Conservation (phyloP, 2,113 vertebrate species). For the Indicator maculatus region DNA sequence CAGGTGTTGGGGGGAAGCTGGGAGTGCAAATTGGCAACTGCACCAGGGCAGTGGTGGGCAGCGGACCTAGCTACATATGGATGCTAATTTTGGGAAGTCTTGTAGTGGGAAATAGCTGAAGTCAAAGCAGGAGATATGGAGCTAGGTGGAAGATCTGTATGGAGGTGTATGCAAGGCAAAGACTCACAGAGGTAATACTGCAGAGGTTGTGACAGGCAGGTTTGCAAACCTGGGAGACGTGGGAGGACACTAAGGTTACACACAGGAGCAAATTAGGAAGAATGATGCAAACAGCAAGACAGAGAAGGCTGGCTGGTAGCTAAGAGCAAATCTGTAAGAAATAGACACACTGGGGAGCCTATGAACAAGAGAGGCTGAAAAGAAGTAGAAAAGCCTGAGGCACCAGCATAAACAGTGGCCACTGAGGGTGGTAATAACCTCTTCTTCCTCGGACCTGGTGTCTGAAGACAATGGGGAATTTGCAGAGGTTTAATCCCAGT, state of each 20-base stretch:
- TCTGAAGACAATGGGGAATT: background rate
- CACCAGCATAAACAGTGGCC: background rate
- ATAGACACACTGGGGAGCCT: background rate
- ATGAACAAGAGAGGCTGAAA: background rate
- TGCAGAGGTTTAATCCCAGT: background rate
- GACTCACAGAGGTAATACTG: constrained; percentile 35
- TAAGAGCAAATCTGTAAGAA: background rate
- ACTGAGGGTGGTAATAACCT: too few species aligned
- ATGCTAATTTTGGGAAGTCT: background rate
- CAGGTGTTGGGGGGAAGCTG: accelerated
- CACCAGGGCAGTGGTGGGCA: background rate
- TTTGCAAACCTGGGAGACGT: constrained; percentile 62
- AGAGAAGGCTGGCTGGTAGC: constrained; percentile 9
- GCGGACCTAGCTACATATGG: accelerated
- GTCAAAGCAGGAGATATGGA: constrained; percentile 13
- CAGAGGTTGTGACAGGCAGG: constrained; percentile 63
- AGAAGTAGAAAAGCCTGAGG: background rate
- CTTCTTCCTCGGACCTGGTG: background rate
- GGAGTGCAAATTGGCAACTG: background rate
- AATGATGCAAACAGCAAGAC: background rate
- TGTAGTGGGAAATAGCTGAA: background rate
- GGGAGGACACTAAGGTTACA: constrained; percentile 62
- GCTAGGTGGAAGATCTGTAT: background rate
- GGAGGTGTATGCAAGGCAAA: constrained; percentile 36
- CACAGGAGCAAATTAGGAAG: constrained; percentile 23